Percentiles rank a stretch among this genome's conserved stretches.
Evolutionary conservation across 2,113 vertebrate species (phyloP).

Genomic region (Rana temporaria): DNA sequence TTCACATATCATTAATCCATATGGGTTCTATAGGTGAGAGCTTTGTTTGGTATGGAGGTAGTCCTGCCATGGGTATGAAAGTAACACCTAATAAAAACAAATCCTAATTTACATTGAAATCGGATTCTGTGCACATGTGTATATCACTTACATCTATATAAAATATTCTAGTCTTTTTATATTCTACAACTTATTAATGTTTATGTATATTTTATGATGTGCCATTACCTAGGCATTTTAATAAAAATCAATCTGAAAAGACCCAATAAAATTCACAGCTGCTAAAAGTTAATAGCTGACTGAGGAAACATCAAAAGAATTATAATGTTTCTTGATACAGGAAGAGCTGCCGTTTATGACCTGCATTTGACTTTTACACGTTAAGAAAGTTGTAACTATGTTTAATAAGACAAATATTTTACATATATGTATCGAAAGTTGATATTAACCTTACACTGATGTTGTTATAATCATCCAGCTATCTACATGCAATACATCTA

Average conservation of each 20-base stretch:
- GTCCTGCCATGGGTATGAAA: too few relatives aligned
- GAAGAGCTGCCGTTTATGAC: conserved; percentile 24
- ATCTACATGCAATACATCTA: neutral
- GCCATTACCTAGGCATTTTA: conserved; percentile 36
- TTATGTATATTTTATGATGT: conserved; percentile 34
- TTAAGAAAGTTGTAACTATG: neutral
- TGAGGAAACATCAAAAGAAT: conserved; percentile 48
- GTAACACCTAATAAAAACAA: too few relatives aligned
- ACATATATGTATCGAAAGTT: neutral
- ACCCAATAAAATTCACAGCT: conserved; percentile 49
- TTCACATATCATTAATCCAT: too few relatives aligned
- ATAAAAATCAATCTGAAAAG: conserved; percentile 37
- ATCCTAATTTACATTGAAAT: too few relatives aligned
- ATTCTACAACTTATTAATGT: conserved; percentile 41
- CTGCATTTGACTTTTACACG: conserved; percentile 32
- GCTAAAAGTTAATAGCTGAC: conserved; percentile 46
- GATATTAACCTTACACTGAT: neutral
- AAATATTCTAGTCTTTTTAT: conserved; percentile 16
- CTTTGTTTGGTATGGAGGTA: too few relatives aligned
- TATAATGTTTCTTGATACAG: conserved; percentile 11
- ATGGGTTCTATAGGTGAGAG: too few relatives aligned
- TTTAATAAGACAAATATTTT: conserved; percentile 21
- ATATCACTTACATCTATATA: too few relatives aligned
- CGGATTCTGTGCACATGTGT: too few relatives aligned
- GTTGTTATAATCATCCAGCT: neutral